phyloP scores from a whole-genome alignment of 2,888 invertebrate genomes.

The Lysandra coridon region DNA sequence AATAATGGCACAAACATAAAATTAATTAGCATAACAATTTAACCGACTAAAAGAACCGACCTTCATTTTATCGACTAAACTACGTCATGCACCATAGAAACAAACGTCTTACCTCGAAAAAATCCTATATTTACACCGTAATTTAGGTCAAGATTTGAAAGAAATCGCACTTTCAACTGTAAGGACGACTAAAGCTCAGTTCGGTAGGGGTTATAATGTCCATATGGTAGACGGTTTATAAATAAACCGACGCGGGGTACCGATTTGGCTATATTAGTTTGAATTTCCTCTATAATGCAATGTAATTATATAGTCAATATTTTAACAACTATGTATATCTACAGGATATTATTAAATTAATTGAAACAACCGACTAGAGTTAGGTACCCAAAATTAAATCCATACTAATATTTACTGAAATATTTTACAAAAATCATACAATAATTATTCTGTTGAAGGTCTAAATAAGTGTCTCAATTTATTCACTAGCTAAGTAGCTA shows the following conservation, averaged over 20 bases:
- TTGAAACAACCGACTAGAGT: neutral
- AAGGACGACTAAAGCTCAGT: conserved; percentile 57
- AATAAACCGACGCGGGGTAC: conserved; percentile 72
- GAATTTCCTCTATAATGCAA: conserved; percentile 42
- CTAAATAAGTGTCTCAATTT: too few species aligned
- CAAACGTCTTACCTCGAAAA: conserved; percentile 47
- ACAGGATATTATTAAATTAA: neutral
- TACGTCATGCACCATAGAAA: conserved; percentile 24
- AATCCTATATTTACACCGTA: conserved; percentile 46
- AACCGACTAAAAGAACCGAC: conserved; percentile 44
- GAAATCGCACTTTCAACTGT: conserved; percentile 45
- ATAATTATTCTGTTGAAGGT: too few species aligned
- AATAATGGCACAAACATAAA: neutral
- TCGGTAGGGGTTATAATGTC: conserved; percentile 68
- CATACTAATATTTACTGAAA: neutral
- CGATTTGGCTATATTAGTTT: conserved; percentile 64
- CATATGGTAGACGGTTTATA: conserved; percentile 63
- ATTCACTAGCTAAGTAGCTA: too few species aligned
- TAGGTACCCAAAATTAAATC: neutral
- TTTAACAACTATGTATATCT: neutral
- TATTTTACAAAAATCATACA: too few species aligned
- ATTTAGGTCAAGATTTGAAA: conserved; percentile 64
- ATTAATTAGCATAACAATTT: conserved; percentile 49
- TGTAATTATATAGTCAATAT: neutral
- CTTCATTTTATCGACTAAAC: conserved; percentile 59